Evolutionary conservation across 1,140 invertebrate species (phyloP), one percentile per base, ranked within the genome.

Genomic region (Calephelis virginiensis): DNA sequence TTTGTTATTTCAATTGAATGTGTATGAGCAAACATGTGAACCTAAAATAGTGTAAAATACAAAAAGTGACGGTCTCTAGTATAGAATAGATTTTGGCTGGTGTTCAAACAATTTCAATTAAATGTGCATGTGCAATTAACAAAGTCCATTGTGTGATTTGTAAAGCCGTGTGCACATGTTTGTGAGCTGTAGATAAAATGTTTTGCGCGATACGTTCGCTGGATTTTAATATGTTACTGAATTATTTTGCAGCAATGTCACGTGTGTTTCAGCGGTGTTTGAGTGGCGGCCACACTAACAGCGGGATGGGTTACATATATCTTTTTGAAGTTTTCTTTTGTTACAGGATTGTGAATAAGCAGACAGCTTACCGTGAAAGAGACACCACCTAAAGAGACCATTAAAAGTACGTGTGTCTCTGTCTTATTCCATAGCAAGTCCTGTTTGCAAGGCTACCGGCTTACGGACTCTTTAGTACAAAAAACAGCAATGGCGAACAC

Each of bases 211-310:
- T 59, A 59, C 56, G 56, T 59, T 59, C 37, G 56, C 11, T 12
- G 56, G 56, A 59, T 59, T 59, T 59, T 59, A 59, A 59, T 59
- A 59, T 59, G 56, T 59, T 59, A 59, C 56, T 59, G 56, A 59
- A 59, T 59, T 59, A 59, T 59, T 59, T 59, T 59, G 56, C 56
- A 59, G 56, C 56, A 38, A 59, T 59, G 56, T 59, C 56, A 59
- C 56, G 56, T 59, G 56, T 59, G 56, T 59, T 59, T 59, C 56
- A 59, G 56, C 56, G 56, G 56, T 38, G 28, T 40, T 28, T 7
- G 56, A 11, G 56, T 1, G 12, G 12, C 7, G 56, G 6, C 11
- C 37, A 37, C 2, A 59, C 12, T 38, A n/a, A n/a, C 7, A 59
- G 56, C 56, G 56, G 53, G 6, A 38, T 59, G 7, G 17, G n/a